Percentiles rank a stretch among this genome's conserved stretches.
phyloP scores from a whole-genome alignment of 2,797 vertebrate genomes.

The Microcaecilia unicolor region DNA sequence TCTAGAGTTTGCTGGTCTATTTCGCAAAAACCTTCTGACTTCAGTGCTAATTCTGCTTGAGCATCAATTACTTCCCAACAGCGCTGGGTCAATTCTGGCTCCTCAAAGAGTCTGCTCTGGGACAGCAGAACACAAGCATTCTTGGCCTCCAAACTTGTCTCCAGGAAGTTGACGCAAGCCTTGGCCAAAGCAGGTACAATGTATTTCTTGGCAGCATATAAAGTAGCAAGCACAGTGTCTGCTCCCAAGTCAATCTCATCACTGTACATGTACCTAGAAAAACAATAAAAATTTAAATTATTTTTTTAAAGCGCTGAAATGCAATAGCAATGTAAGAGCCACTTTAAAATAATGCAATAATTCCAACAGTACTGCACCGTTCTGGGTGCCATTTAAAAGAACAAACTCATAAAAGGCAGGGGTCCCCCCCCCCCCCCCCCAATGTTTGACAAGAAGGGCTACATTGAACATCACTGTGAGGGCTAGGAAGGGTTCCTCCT shows the following conservation, averaged over 20 bases:
- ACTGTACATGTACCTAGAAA: slow-evolving; percentile 87
- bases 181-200: slow-evolving; percentile 86
- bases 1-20: slow-evolving; percentile 85
- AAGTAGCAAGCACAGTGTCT: slow-evolving; percentile 87
- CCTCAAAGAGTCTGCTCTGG: slow-evolving; percentile 93
- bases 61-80: slow-evolving; percentile 99
- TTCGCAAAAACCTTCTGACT: slow-evolving; percentile 88
- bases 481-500: too few species aligned
- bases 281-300: not conserved
- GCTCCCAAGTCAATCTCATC: slow-evolving; percentile 94
- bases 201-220: slow-evolving; percentile 97
- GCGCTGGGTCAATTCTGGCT: slow-evolving; percentile 85
- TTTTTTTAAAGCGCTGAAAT: too few species aligned
- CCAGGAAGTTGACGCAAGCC: slow-evolving; percentile 90
- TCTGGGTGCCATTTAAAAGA: too few species aligned
- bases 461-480: too few species aligned
- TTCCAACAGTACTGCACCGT: too few species aligned
- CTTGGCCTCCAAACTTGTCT: slow-evolving; percentile 88
- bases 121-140: slow-evolving; percentile 93
- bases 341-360: too few species aligned
- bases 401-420: too few species aligned
- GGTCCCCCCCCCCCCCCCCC: too few species aligned
- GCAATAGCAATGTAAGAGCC: too few species aligned
- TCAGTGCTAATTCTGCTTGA: slow-evolving; percentile 85
- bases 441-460: too few species aligned